Evolutionary conservation across 2,888 invertebrate species (phyloP).

Genomic region (Papilio demoleus): DNA sequence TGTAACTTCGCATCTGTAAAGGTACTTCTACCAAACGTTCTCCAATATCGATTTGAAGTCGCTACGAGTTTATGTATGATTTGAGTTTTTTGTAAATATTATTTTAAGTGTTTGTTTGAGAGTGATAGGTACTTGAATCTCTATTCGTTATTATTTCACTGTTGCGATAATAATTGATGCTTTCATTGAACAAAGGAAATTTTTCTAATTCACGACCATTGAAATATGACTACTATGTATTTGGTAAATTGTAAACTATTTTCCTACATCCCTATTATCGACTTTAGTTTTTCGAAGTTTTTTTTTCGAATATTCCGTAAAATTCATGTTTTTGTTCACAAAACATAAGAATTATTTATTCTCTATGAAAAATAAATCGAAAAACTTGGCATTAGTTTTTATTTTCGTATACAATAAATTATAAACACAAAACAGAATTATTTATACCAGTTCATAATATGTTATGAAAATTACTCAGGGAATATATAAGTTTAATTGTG

Average conservation of each 20-base stretch:
- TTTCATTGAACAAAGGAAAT: constrained; percentile 30
- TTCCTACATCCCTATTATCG: no score
- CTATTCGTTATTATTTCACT: constrained; percentile 65
- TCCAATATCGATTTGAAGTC: constrained; percentile 58
- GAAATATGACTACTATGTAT: background rate
- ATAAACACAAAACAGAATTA: no score
- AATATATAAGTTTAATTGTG: constrained; percentile 11
- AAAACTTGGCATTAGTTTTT: no score
- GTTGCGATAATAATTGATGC: constrained; percentile 51
- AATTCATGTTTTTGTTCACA: background rate
- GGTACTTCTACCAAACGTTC: constrained; percentile 49
- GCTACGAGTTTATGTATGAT: constrained; percentile 64
- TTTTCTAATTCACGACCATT: constrained; percentile 8
- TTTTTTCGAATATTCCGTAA: background rate
- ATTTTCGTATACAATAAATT: no score
- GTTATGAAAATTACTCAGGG: background rate
- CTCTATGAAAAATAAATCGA: no score
- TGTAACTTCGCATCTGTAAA: constrained; percentile 59
- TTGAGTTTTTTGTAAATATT: constrained; percentile 81
- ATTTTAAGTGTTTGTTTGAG: constrained; percentile 79
- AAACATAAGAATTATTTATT: background rate
- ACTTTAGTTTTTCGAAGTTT: constrained; percentile 7
- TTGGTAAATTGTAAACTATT: no score
- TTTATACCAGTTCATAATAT: background rate
- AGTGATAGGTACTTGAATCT: constrained; percentile 82